These are phyloP conservation scores for Nycticebus coucang DNA, from an alignment of 2,113 vertebrate species.

Conservation along the genomic window DNA sequence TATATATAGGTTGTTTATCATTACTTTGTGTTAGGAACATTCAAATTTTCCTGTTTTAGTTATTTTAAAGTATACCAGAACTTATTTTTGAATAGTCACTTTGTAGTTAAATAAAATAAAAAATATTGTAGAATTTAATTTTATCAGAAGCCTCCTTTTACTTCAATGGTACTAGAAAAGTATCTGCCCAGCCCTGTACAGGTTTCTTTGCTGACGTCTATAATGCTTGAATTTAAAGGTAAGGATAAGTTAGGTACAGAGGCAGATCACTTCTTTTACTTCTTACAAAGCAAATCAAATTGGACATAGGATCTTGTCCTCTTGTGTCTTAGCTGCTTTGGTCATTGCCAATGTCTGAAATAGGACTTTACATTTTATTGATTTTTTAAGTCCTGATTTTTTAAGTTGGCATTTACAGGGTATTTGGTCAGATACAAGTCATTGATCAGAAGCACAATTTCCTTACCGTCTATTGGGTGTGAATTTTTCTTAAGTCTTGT, in stretches of 20 bases:
- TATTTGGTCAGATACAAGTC: background rate
- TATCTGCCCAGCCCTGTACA: background rate
- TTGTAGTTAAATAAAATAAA: too few relatives aligned
- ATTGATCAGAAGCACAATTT: background rate
- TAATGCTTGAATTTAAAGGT: background rate
- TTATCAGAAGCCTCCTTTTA: background rate
- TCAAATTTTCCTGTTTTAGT: too few relatives aligned
- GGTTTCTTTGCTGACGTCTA: background rate
- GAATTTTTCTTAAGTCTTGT: background rate
- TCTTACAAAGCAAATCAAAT: background rate
- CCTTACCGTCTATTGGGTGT: background rate
- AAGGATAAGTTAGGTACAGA: background rate
- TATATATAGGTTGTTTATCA: too few relatives aligned
- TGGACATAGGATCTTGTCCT: background rate
- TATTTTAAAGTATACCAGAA: too few relatives aligned
- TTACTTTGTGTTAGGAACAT: too few relatives aligned
- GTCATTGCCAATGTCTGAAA: background rate
- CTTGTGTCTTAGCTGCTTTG: background rate
- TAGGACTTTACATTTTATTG: background rate
- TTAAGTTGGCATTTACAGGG: background rate
- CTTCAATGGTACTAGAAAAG: background rate
- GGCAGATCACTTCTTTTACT: background rate
- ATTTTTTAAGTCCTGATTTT: background rate
- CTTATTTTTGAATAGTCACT: too few relatives aligned
- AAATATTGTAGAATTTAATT: background rate